Evolutionary conservation across 2,113 vertebrate species (phyloP).

Genomic region (Porphyrio hochstetteri): DNA sequence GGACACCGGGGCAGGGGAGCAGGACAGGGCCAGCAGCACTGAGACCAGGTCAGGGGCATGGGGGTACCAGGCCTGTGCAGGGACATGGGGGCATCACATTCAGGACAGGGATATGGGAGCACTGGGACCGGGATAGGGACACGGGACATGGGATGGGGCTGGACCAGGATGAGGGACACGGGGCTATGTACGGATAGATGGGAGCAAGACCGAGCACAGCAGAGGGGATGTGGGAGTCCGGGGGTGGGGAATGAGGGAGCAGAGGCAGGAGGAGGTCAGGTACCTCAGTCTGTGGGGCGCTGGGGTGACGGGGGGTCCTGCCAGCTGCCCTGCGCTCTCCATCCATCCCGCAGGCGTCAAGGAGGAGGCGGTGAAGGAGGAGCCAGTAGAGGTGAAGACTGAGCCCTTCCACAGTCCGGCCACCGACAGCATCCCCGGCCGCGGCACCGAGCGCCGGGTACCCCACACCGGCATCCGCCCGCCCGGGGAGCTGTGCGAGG

Average conservation of each 20-base stretch:
- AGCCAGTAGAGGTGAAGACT: constrained; percentile 44
- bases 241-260: neutral
- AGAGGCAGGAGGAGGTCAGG: neutral
- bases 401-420: neutral
- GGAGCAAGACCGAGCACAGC: neutral
- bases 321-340: neutral
- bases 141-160: neutral
- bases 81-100: neutral
- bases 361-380: constrained; percentile 47
- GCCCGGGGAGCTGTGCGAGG: neutral
- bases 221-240: neutral
- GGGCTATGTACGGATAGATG: fast-evolving
- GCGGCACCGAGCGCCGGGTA: neutral
- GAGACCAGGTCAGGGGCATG: neutral
- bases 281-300: fast-evolving
- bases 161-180: fast-evolving
- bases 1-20: too few species aligned
- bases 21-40: neutral
- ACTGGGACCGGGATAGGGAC: neutral
- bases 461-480: neutral
- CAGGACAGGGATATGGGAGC: neutral
- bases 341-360: neutral
- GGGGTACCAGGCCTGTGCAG: too few species aligned
- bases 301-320: neutral
- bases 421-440: neutral